Percentiles rank a stretch among this genome's conserved stretches.
Conservation (phyloP, 2,888 invertebrate species). For the Oscheius myriophilus region DNA sequence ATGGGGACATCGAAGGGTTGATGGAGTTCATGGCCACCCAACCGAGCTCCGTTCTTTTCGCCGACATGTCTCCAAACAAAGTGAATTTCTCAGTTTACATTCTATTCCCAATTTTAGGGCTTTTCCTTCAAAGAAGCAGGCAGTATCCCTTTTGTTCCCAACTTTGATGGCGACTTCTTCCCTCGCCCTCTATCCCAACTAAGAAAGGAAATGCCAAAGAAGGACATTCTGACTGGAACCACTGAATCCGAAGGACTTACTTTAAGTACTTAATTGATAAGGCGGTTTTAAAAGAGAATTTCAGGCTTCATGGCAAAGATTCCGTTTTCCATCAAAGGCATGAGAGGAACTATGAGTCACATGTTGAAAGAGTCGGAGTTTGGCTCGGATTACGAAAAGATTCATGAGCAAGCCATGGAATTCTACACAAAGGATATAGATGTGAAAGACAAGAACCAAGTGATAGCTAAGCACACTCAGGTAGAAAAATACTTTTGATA, state of each 20-base stretch:
- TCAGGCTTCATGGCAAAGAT: too few relatives aligned
- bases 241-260: slow-evolving; percentile 53
- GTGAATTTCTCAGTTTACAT: not conserved
- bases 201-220: slow-evolving; percentile 44
- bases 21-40: slow-evolving; percentile 11
- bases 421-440: slow-evolving; percentile 43
- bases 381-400: slow-evolving; percentile 30
- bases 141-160: slow-evolving; percentile 48
- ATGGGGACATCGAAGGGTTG: not conserved
- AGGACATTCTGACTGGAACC: slow-evolving; percentile 47
- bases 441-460: slow-evolving; percentile 37
- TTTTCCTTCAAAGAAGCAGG: slow-evolving; percentile 36
- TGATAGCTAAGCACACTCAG: slow-evolving; percentile 33
- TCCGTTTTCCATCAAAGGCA: slow-evolving; percentile 25
- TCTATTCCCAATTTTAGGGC: not conserved
- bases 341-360: slow-evolving; percentile 30
- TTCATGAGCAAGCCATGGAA: slow-evolving; percentile 28
- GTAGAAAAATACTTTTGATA: too few relatives aligned
- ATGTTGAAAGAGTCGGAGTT: slow-evolving; percentile 40
- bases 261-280: slow-evolving; percentile 34
- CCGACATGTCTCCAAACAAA: slow-evolving; percentile 2
- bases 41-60: not conserved
- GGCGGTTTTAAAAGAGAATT: not conserved
- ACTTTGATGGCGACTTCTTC: slow-evolving; percentile 54
- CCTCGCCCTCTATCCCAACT: slow-evolving; percentile 45